Base-by-base conservation (phyloP, 2,888 invertebrate genomes). In the Papilio gigon region DNA sequence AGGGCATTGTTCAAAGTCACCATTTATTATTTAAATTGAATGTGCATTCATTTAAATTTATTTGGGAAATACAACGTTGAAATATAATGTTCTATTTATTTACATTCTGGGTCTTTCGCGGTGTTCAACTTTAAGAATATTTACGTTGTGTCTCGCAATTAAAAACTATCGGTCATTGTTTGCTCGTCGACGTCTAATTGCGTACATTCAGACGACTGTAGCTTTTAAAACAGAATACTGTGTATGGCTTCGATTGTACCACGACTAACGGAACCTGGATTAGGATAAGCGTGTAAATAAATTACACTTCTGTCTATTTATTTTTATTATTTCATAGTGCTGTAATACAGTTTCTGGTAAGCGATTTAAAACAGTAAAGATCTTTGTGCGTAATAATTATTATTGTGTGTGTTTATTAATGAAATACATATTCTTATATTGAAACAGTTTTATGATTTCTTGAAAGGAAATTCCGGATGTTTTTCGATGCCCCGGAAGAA, bases 381-480 rank as follows among this genome's bases (percentile, higher is more conserved):
- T n/a, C n/a, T n/a, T n/a, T n/a, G n/a, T n/a, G 37, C 11, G 35
- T 44, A 44, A 20, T 17, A 8, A 44, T 44, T 60, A 60, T 20
- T 30, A 9, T 25, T 11, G 20, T 20, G 9, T 22, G 17, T 14
- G 0, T 37, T 9, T 14, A 14, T 14, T 44, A 9, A 61, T 30
- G 14, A 25, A 60, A 20, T 33, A 25, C 44, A 14, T 40, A 62
- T 17, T 11, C 8, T 42, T 30, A 14, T 44, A 22, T 20, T 17
- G 1, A 9, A 20, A 20, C 12, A 12, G 22, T 22, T 59, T 59
- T 22, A 59, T 22, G 27, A 56, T 62, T 88, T 91, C 77, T 93
- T 93, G 77, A 95, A 95, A 0, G 96, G 96, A 80, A 93, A 96
- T 80, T 96, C 95, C 0, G 95, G 95, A 81, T 96, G 96, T 35